A percentile compares a stretch with the other conserved stretches of the same genome.
These are phyloP conservation scores for Drosophila rufa DNA, from an alignment of 1,140 invertebrate species.

Conservation along the genomic window DNA sequence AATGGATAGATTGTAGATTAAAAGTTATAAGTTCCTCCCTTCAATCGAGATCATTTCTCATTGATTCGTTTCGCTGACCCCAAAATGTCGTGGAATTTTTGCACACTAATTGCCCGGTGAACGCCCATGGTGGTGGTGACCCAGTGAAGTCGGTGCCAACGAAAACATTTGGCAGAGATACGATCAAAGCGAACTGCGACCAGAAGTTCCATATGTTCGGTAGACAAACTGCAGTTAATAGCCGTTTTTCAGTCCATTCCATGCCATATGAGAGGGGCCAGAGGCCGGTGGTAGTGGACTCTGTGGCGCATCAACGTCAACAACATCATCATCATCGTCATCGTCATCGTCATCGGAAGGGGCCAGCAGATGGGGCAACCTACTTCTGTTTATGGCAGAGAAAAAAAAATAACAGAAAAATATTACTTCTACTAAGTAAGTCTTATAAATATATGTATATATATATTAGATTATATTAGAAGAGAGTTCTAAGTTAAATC, in stretches of 20 bases:
- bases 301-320: conserved; percentile 78
- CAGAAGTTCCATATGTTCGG: conserved; percentile 62
- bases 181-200: conserved; percentile 72
- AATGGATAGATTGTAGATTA: not conserved
- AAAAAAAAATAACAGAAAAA: not conserved
- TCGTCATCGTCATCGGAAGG: conserved; percentile 38
- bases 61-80: conserved; percentile 27
- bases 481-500: fast-evolving
- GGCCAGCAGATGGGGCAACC: conserved; percentile 51
- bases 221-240: conserved; percentile 67
- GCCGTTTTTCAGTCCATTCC: conserved; percentile 28
- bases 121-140: conserved; percentile 60
- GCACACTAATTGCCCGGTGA: conserved; percentile 28
- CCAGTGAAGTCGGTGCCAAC: conserved; percentile 71
- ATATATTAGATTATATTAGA: no score
- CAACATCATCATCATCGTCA: conserved; percentile 63
- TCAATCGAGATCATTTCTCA: conserved; percentile 2
- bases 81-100: conserved; percentile 46
- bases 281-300: conserved; percentile 10
- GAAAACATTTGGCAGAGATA: conserved; percentile 66
- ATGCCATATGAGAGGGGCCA: not conserved
- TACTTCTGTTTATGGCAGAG: conserved; percentile 56
- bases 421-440: not conserved
- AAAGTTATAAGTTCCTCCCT: not conserved
- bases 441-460: not conserved